Evolutionary conservation across 1,140 invertebrate genomes (phyloP).

Genomic region (Grapholita molesta): DNA sequence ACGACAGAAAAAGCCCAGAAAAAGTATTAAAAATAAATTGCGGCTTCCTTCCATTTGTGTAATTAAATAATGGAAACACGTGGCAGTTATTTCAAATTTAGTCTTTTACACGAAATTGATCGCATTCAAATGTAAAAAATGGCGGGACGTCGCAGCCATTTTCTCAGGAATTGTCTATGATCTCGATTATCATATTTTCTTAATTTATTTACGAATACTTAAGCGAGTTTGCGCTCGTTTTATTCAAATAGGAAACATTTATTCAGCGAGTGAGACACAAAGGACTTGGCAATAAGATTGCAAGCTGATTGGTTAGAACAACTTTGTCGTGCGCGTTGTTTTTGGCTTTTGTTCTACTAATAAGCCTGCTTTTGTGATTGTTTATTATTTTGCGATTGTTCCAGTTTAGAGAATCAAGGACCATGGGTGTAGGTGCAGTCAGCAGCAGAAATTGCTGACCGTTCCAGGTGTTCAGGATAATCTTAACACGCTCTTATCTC

Average conservation of each 20-base stretch:
- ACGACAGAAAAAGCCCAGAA: no score
- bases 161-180: slow-evolving; percentile 3
- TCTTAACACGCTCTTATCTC: no score
- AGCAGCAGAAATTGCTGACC: no score
- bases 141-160: neutral
- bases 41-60: no score
- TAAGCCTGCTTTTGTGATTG: no score
- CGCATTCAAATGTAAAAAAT: neutral
- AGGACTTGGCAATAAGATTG: neutral
- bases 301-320: neutral
- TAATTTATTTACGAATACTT: slow-evolving; percentile 17
- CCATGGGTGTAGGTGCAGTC: no score
- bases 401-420: no score
- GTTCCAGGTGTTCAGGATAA: no score
- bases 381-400: no score
- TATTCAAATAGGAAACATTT: slow-evolving; percentile 4
- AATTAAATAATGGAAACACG: no score
- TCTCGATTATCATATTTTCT: slow-evolving; percentile 7
- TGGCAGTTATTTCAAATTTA: neutral
- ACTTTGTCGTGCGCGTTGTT: neutral
- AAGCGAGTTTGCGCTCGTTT: slow-evolving; percentile 8
- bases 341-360: neutral
- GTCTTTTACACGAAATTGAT: neutral
- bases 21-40: no score
- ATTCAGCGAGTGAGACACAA: slow-evolving; percentile 1